phyloP scores from a whole-genome alignment of 1,140 invertebrate species.

The Babylonia areolata region DNA sequence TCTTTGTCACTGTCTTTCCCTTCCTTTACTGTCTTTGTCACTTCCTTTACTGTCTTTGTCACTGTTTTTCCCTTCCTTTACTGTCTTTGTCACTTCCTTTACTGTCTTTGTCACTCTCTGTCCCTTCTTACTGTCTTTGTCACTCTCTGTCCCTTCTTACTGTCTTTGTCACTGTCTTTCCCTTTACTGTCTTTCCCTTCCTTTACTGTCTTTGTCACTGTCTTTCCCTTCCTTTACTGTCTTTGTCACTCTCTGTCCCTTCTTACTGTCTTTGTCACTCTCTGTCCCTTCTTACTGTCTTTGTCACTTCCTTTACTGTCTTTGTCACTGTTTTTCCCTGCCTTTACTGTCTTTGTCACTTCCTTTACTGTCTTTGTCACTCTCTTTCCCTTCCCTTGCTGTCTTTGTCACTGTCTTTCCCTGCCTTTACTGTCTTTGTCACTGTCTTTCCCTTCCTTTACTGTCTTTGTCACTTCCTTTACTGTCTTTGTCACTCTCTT shows the following conservation, averaged over 20 bases:
- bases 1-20: not conserved
- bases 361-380: not conserved
- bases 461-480: too few relatives aligned
- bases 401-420: not conserved
- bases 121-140: not conserved
- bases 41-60: not conserved
- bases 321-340: slow-evolving; percentile 93
- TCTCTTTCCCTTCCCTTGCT: not conserved
- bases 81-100: too few relatives aligned
- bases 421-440: too few relatives aligned
- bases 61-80: not conserved
- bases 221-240: too few relatives aligned
- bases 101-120: not conserved
- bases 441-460: too few relatives aligned
- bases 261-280: too few relatives aligned
- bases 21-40: not conserved
- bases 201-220: too few relatives aligned
- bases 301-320: slow-evolving; percentile 87
- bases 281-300: not conserved
- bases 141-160: not conserved
- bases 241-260: too few relatives aligned
- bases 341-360: too few relatives aligned
- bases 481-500: too few relatives aligned
- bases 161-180: not conserved
- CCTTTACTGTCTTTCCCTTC: too few relatives aligned